Evolutionary conservation across 2,113 vertebrate species (phyloP).

Genomic region (Poicephalus meyeri): DNA sequence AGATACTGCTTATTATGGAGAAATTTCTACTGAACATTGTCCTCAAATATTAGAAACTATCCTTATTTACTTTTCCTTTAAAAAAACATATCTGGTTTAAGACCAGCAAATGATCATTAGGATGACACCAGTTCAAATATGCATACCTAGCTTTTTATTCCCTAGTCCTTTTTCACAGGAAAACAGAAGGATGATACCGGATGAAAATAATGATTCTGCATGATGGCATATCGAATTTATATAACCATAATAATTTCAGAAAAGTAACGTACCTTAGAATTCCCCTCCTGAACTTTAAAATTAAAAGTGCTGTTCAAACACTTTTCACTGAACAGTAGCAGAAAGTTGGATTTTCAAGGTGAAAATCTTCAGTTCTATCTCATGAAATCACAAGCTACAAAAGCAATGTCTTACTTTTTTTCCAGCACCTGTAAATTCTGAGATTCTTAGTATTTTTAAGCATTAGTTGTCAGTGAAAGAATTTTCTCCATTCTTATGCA

Average conservation of each 20-base stretch:
- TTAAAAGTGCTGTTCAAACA: not conserved
- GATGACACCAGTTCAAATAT: not conserved
- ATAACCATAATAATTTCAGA: not conserved
- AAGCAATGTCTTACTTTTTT: not conserved
- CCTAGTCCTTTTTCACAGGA: not conserved
- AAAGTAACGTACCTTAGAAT: not conserved
- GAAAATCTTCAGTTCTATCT: not conserved
- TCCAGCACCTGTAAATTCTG: conserved; percentile 37
- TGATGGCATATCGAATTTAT: not conserved
- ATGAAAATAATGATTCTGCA: not conserved
- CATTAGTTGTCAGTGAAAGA: not conserved
- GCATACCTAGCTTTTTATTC: not conserved
- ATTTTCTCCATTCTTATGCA: conserved; percentile 24
- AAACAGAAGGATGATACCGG: not conserved
- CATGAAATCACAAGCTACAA: not conserved
- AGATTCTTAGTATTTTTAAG: conserved; percentile 52
- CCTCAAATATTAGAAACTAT: not conserved
- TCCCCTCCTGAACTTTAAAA: not conserved
- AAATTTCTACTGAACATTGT: conserved; percentile 31
- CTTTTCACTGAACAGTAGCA: not conserved
- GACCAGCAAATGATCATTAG: not conserved
- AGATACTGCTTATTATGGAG: not conserved
- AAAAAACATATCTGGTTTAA: not conserved
- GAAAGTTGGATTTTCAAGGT: not conserved
- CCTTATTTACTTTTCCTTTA: not conserved